phyloP scores from a whole-genome alignment of 2,113 vertebrate species.

The Aptenodytes patagonicus region DNA sequence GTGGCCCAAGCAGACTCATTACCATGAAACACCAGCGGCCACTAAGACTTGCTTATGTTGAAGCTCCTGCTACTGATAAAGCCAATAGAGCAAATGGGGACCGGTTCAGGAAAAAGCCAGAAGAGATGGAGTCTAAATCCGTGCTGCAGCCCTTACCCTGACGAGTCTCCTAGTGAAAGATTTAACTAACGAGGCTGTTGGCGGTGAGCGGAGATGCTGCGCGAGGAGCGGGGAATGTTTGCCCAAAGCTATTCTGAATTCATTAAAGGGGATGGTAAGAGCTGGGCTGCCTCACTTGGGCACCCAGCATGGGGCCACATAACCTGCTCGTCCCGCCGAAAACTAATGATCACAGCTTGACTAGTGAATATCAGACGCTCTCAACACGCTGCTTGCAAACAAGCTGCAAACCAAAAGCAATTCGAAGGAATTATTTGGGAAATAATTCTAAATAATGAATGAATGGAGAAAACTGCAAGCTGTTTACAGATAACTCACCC shows the following conservation, averaged over 20 bases:
- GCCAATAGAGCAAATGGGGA: background rate
- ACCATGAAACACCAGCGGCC: background rate
- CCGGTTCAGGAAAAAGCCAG: background rate
- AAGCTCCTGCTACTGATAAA: background rate
- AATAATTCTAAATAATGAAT: conserved; percentile 67
- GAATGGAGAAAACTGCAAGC: conserved; percentile 42
- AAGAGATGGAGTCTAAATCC: background rate
- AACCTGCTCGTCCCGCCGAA: background rate
- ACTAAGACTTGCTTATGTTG: background rate
- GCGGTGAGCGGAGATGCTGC: background rate
- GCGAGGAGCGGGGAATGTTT: accelerated
- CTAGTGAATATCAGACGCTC: background rate
- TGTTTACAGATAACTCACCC: conserved; percentile 43
- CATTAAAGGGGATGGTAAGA: background rate
- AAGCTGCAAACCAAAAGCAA: conserved; percentile 29
- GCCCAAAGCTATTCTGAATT: conserved; percentile 8
- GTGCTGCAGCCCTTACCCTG: background rate
- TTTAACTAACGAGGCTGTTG: background rate
- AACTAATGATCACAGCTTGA: background rate
- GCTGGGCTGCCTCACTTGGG: background rate
- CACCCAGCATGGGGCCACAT: background rate
- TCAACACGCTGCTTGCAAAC: conserved; percentile 9
- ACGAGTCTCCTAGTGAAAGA: background rate
- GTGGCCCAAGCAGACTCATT: background rate
- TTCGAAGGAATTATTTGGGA: conserved; percentile 43